Evolutionary conservation across 2,888 invertebrate species (phyloP), one percentile per base, ranked within the genome.

Genomic region (Pristionchus fissidentatus): DNA sequence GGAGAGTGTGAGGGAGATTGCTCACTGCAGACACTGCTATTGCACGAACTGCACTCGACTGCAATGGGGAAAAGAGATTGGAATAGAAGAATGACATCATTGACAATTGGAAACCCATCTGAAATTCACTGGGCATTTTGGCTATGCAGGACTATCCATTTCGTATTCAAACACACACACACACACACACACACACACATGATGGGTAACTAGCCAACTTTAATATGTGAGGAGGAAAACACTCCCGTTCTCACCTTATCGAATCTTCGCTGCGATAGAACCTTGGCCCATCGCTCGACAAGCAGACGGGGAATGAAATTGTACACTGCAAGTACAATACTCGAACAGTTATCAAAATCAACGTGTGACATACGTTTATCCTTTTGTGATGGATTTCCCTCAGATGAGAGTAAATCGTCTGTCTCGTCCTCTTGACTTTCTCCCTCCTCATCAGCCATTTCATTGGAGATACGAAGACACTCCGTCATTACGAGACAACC

Each of bases 221-320:
- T 46, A 46, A 46, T 15, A 8, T 46, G 15, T 10, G 46, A 10
- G 46, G 46, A 46, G 46, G n/a, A 46, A 46, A 46, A 46, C 46
- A 15, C 15, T 8, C 5, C 7, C 5, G 32, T 38, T 15, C 7
- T 35, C 3, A 79, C 79, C 79, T 79, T 79, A 79, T 79, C 79
- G 26, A 55, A 32, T 38, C 79, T 35, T 49, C 79, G 55, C n/a
- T 79, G 79, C 15, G 79, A 57, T 3, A 79, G 55, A 38, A 79
- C 79, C 41, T 79, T 79, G 5, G 57, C 79, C 79, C 79, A 79
- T 57, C 79, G 55, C 38, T 79, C 55, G n/a, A 79, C 38, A 3
- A 79, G 57, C 15, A n/a, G 10, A 41, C 55, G 55, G 13, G 79
- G 57, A 29, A 79, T 57, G 41, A 38, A n/a, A 29, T 38, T 79